A percentile compares a stretch with the other conserved stretches of the same genome.
phyloP scores from a whole-genome alignment of 2,797 vertebrate species.

The Pelodytes ibericus region DNA sequence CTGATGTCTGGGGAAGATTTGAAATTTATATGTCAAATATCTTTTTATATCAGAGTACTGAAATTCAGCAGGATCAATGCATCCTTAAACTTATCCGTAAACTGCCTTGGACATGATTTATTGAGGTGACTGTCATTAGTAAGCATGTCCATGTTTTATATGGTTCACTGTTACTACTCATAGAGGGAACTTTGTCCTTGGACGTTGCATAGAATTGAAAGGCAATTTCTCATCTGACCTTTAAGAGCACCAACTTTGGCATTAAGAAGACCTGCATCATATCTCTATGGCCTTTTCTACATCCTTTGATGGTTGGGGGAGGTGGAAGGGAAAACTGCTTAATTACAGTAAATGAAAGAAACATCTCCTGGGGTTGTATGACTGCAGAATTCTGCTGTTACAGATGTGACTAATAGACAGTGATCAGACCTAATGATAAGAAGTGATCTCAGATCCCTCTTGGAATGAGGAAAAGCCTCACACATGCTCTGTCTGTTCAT shows the following conservation, averaged over 20 bases:
- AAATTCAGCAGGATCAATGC: neutral
- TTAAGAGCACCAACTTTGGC: conserved; percentile 30
- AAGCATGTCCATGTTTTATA: neutral
- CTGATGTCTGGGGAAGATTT: too few relatives aligned
- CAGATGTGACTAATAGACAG: conserved; percentile 64
- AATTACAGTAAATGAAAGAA: conserved; percentile 57
- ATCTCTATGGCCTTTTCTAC: conserved; percentile 22
- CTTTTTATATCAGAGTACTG: too few relatives aligned
- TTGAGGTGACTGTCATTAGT: conserved; percentile 10
- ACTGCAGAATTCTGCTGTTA: conserved; percentile 60
- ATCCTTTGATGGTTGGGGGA: conserved; percentile 18
- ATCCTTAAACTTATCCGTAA: neutral
- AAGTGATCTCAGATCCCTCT: conserved; percentile 6
- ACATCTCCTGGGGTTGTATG: conserved; percentile 61
- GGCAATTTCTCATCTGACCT: conserved; percentile 2
- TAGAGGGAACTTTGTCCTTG: neutral
- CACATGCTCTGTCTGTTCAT: neutral
- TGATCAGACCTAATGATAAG: conserved; percentile 21
- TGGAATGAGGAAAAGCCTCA: neutral
- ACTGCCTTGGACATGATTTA: neutral
- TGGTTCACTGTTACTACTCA: neutral
- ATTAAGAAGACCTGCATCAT: conserved; percentile 27
- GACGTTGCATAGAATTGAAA: conserved; percentile 6
- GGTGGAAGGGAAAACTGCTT: conserved; percentile 22
- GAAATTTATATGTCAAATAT: too few relatives aligned